phyloP scores from a whole-genome alignment of 1,140 invertebrate genomes.

The Colletes gigas region DNA sequence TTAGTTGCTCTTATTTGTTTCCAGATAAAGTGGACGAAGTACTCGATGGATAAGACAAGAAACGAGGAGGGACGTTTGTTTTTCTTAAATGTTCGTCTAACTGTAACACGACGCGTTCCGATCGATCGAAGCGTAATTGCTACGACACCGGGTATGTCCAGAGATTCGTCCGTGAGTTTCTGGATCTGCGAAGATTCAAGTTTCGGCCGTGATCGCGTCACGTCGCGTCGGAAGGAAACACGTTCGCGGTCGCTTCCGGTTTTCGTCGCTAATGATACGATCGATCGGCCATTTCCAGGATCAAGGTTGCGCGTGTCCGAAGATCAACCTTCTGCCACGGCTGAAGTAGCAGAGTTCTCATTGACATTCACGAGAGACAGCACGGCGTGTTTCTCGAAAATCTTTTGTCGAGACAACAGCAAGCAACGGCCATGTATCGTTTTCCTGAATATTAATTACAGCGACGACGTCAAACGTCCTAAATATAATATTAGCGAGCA shows the following conservation, averaged over 20 bases:
- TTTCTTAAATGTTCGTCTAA: too few relatives aligned
- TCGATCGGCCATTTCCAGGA: conserved; percentile 13
- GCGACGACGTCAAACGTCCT: background rate
- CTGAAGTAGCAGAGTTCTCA: conserved; percentile 2
- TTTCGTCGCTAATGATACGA: conserved; percentile 9
- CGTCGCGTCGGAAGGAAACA: background rate
- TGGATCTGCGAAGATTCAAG: background rate
- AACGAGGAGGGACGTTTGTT: too few relatives aligned
- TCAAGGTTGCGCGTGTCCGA: conserved; percentile 20
- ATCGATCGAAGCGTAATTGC: too few relatives aligned
- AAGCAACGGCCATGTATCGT: background rate
- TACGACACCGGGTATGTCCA: too few relatives aligned
- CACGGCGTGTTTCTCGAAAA: conserved; percentile 29
- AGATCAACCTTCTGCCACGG: conserved; percentile 17
- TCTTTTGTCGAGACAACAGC: conserved; percentile 8
- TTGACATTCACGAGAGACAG: conserved; percentile 40
- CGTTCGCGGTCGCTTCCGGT: background rate
- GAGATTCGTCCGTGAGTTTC: background rate
- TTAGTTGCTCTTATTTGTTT: too few relatives aligned
- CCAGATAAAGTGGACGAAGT: too few relatives aligned
- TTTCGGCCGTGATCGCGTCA: background rate
- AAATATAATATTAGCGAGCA: background rate
- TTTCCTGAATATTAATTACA: conserved; percentile 20
- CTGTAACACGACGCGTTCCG: too few relatives aligned
- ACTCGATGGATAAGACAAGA: too few relatives aligned